Base-by-base conservation (phyloP, 2,797 vertebrate genomes). In the Cephalopachus bancanus region DNA sequence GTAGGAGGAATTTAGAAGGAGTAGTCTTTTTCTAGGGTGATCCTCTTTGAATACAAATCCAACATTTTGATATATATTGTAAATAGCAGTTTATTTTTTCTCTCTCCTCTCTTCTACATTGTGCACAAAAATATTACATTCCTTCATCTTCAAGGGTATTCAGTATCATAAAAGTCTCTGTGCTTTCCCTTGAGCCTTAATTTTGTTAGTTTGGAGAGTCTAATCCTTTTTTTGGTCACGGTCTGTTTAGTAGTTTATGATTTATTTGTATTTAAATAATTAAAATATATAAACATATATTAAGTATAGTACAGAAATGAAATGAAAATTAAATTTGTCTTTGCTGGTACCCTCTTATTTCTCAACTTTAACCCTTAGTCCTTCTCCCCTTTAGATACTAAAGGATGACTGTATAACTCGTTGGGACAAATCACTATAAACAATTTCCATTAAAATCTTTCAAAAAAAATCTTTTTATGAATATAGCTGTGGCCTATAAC, bases 161-260 rank as follows among this genome's bases (percentile, higher is more conserved):
- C 11, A 78, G 10, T 83, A 64, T 44, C 79, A 2, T 85, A 7
- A 64, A n/a, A 69, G 91, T 20, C 20, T 94, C 59, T 92, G 7
- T 91, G 49, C 60, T 89, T 91, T 75, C 65, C n/a, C 51, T 88
- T 80, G 53, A 94, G 53, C 53, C n/a, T 79, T 95, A 71, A 78
- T 96, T 83, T 87, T 88, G 17, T 91, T 91, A 24, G 62, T 88
- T 4, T 83, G 78, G 44, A 49, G 30, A 51, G 24, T 51, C 57
- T 71, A 57, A 51, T 60, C 15, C 71, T 53, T 55, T 49, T 57
- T 44, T 44, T 80, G 64, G 14, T 57, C 51, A 30, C 75, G 62
- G 16, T 81, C 87, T 91, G 17, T 20, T 75, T 91, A 91, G 53
- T 44, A 75, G 14, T 91, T 79, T 81, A 37, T 86, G 67, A 91